Evolutionary conservation across 2,113 vertebrate species (phyloP).

Genomic region (Sminthopsis crassicaudata): DNA sequence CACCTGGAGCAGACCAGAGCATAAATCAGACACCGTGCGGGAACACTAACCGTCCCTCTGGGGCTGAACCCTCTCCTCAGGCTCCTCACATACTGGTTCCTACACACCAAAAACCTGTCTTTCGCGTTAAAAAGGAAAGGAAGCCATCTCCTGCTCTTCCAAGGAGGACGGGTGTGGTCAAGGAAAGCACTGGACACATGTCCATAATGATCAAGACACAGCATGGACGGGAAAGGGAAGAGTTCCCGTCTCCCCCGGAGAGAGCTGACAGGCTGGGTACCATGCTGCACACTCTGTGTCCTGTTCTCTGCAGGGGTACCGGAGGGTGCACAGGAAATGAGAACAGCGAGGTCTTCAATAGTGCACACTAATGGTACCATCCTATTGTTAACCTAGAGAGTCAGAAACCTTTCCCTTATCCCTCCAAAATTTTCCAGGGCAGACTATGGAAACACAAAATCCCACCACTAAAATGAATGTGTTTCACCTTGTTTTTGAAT

Average conservation of each 20-base stretch:
- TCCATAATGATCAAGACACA: neutral
- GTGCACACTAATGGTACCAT: slow-evolving; percentile 18
- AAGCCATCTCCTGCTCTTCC: neutral
- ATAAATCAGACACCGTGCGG: neutral
- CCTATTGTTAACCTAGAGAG: slow-evolving; percentile 22
- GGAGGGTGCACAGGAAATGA: neutral
- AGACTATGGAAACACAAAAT: slow-evolving; percentile 71
- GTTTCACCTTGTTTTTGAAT: slow-evolving; percentile 85
- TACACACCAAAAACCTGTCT: neutral
- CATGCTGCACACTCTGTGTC: slow-evolving; percentile 5
- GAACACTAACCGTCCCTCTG: neutral
- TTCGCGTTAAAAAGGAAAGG: neutral
- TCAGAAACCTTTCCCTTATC: slow-evolving; percentile 47
- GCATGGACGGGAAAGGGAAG: slow-evolving; percentile 1
- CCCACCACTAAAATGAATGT: slow-evolving; percentile 76
- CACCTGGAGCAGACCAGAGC: neutral
- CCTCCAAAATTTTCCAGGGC: slow-evolving; percentile 77
- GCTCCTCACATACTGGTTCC: neutral
- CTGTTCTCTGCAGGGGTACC: neutral
- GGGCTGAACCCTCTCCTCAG: neutral
- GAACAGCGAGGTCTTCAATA: slow-evolving; percentile 39
- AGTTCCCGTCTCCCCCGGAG: slow-evolving; percentile 36
- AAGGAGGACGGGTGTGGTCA: neutral
- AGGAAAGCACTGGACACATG: neutral
- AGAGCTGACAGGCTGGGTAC: neutral